These are phyloP conservation scores for Uropsilus gracilis DNA, from an alignment of 2,113 vertebrate genomes.

Conservation along the genomic window DNA sequence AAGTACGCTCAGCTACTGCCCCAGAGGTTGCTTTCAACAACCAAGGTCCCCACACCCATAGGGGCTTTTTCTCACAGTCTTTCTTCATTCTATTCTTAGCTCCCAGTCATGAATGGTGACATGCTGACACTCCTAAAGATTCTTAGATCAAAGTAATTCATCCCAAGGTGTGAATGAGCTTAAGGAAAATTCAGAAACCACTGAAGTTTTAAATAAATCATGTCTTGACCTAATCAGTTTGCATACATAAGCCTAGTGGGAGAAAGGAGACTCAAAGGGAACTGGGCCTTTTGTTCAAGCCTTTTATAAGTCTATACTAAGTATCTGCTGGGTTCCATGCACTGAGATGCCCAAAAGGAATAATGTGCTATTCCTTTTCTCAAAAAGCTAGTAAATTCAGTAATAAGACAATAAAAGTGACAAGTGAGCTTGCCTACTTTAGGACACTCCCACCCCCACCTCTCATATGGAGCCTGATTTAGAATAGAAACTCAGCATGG, in stretches of 20 bases:
- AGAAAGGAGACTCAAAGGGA: not conserved
- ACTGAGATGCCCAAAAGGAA: not conserved
- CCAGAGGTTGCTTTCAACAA: not conserved
- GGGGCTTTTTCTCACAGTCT: not conserved
- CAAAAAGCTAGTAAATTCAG: not conserved
- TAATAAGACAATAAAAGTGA: not conserved
- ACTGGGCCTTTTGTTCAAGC: not conserved
- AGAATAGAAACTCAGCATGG: not conserved
- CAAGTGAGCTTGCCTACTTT: too few species aligned
- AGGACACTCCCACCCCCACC: not conserved
- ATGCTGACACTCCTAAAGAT: not conserved
- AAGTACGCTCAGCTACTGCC: not conserved
- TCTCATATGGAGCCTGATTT: not conserved
- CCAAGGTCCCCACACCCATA: not conserved
- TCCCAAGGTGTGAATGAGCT: not conserved
- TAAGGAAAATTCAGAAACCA: not conserved
- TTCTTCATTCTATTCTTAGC: not conserved
- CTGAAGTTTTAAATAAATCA: slow-evolving; percentile 7
- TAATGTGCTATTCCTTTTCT: not conserved
- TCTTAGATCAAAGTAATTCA: not conserved
- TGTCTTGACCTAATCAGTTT: not conserved
- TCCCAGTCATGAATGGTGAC: not conserved
- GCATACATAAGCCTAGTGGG: not conserved
- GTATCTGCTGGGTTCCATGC: not conserved
- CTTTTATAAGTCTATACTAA: not conserved